Base-by-base conservation (phyloP, 2,113 vertebrate species). In the Hippoglossus stenolepis region DNA sequence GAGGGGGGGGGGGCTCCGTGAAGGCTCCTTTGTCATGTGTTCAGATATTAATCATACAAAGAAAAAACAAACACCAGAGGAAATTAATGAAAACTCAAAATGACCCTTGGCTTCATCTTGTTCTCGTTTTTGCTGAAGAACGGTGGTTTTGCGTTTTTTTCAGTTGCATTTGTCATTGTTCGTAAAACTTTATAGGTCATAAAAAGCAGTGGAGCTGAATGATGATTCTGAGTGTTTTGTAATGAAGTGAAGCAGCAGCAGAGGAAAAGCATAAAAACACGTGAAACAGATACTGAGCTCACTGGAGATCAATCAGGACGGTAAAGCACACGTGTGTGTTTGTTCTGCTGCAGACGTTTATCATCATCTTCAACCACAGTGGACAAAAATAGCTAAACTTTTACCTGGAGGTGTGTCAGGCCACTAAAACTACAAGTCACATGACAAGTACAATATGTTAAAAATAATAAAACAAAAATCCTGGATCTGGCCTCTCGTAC, bases 61-160 rank as follows among this genome's bases (percentile, higher is more conserved):
- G 59, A 83, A 7, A 31, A 31, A 31, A 31, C 31, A 31, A 31
- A 31, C 31, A 31, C 6, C 1, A 7, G 31, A 31, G 31, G 31
- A 31, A 77, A 87, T 85, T 53, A 90, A 90, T 87, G 80, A 84
- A 59, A 80, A 78, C 54, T 58, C 0, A 51, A 60, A 65, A 78
- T 79, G 86, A 91, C 87, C 86, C 87, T 80, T 84, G 79, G 60
- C 77, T 78, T 73, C 49, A 12, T 58, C 79, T 79, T 38, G 70
- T 71, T 66, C 69, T 62, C 67, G 20, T 67, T 9, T 75, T 56
- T 65, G 6, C 4, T 2, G 18, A 51, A 18, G 31, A 28, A 18
- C 40, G 58, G 18, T 54, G 47, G 28, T 49, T 31, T 31, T 31
- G 28, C 0, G 28, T 1, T 31, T 7, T 71, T 74, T 69, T 59